Conservation (phyloP, 2,888 invertebrate species). For the Sinohyriopsis cumingii region DNA sequence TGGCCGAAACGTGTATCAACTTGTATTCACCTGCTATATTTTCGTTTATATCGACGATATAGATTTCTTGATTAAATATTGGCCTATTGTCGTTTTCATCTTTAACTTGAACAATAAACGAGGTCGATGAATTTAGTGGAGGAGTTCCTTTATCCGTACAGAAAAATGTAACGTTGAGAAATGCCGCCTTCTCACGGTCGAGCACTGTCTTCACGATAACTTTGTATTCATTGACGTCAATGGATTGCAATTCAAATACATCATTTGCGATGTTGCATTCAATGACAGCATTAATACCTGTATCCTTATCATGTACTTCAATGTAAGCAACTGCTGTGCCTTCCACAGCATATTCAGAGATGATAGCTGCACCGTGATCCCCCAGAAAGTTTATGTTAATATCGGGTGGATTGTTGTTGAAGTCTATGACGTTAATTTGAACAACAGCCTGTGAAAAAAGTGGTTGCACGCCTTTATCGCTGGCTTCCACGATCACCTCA, state of each 20-base stretch:
- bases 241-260: constrained; percentile 50
- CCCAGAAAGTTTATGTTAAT: constrained; percentile 57
- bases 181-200: constrained; percentile 41
- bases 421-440: constrained; percentile 79
- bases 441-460: constrained; percentile 53
- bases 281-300: constrained; percentile 57
- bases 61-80: constrained; percentile 78
- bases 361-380: constrained; percentile 38
- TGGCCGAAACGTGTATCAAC: constrained; percentile 48
- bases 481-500: constrained; percentile 56
- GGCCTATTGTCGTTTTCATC: constrained; percentile 95
- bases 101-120: constrained; percentile 74
- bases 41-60: constrained; percentile 45
- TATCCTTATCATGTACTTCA: constrained; percentile 53
- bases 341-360: constrained; percentile 55
- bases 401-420: constrained; percentile 94
- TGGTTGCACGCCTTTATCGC: constrained; percentile 55
- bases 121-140: constrained; percentile 37
- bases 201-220: constrained; percentile 39
- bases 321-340: constrained; percentile 61
- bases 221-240: constrained; percentile 54
- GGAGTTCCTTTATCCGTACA: constrained; percentile 48
- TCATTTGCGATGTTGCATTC: constrained; percentile 44
- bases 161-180: constrained; percentile 36
- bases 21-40: constrained; percentile 47